These are phyloP conservation scores for Columbina picui DNA, from an alignment of 2,113 vertebrate species.

Conservation along the genomic window DNA sequence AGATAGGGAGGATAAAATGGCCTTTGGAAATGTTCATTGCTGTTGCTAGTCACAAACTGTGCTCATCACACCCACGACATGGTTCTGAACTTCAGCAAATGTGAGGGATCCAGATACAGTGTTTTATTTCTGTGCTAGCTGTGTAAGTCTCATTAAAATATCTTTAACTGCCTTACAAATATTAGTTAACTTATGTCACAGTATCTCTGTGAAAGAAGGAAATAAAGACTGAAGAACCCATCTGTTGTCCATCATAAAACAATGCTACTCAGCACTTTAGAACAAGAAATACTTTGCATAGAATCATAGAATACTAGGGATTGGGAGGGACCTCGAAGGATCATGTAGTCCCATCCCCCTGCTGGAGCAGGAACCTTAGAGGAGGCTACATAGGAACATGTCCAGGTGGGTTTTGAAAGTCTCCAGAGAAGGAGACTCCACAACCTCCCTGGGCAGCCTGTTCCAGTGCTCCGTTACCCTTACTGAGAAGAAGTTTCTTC, in stretches of 20 bases:
- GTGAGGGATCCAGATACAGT: neutral
- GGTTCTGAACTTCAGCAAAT: conserved; percentile 28
- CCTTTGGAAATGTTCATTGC: neutral
- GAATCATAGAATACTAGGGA: too few relatives aligned
- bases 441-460: too few relatives aligned
- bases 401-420: too few relatives aligned
- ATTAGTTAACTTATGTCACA: neutral
- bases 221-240: neutral
- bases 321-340: too few relatives aligned
- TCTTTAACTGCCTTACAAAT: neutral
- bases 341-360: too few relatives aligned
- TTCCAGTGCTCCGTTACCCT: too few relatives aligned
- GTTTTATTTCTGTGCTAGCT: conserved; percentile 24
- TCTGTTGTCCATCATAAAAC: conserved; percentile 13
- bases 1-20: conserved; percentile 10
- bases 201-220: neutral
- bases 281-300: neutral
- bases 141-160: neutral
- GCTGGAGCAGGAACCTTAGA: too few relatives aligned
- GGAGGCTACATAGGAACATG: too few relatives aligned
- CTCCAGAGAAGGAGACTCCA: too few relatives aligned
- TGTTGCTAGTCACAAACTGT: conserved; percentile 33
- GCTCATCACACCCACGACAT: conserved; percentile 17
- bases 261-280: neutral
- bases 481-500: too few relatives aligned